Evolutionary conservation across 2,888 invertebrate genomes (phyloP), one percentile per base, ranked within the genome.

Genomic region (Chymomyza fuscimana): DNA sequence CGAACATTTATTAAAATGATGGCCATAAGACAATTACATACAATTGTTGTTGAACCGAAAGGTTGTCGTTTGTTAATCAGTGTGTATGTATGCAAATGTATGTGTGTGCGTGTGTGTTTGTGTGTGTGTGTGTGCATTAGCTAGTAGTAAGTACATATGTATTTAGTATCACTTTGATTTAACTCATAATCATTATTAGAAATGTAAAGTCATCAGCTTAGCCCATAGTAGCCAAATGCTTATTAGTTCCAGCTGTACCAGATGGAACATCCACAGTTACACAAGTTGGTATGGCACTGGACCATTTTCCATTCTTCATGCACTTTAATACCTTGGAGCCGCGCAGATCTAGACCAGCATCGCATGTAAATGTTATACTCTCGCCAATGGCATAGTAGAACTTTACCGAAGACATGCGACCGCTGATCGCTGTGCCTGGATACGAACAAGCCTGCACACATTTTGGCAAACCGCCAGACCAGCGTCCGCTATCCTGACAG

Each of bases 341-440:
- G 68, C 94, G 94, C 63, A 97, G 92, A 72, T 93, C 93, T 72
- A 96, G 93, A 0, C 96, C 96, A 2, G 95, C 95, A 84, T 96
- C 96, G 90, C 97, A 97, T 6, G 96, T 95, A 89, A 96, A 97
- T 3, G 95, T 95, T 67, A 97, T 95, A 32, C 95, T 96, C 91
- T 97, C 97, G 0, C 96, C 96, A 75, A 96, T 96, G 89, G 95
- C 95, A 92, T 97, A 97, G 92, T 96, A 97, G 92, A 97, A 97
- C 92, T 97, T 96, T 16, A 97, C 96, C 0, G 95, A 95, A 0
- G 96, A 96, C 95, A 96, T 96, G 58, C 96, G 94, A 0, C 96
- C 97, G 64, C 96, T 96, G 86, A 96, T 96, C 46, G 96, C 96
- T 25, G 96, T 96, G 40, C 97, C 97, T 0, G 97, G 96, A 90